A percentile compares a stretch with the other conserved stretches of the same genome.
Evolutionary conservation across 2,888 invertebrate genomes (phyloP).

Genomic region (Dasypolia templi): DNA sequence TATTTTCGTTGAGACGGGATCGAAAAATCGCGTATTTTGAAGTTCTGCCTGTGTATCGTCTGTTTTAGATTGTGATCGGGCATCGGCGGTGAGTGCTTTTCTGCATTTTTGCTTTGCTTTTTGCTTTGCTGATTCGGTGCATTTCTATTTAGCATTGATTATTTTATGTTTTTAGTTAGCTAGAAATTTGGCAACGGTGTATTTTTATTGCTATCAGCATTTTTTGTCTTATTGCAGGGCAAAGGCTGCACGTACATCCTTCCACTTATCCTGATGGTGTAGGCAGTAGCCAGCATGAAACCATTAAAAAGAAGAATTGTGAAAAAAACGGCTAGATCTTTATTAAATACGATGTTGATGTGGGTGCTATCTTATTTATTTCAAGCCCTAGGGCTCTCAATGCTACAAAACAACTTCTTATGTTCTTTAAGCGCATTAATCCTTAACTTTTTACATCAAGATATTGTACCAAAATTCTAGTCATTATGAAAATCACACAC

Average conservation of each 20-base stretch:
- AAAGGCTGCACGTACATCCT: neutral
- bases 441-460: constrained; percentile 5
- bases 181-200: neutral
- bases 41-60: constrained; percentile 7
- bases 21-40: constrained; percentile 15
- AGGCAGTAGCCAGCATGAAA: neutral
- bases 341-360: neutral
- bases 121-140: constrained; percentile 5
- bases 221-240: neutral
- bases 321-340: neutral
- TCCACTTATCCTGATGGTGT: no score
- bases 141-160: neutral
- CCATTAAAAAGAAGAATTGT: neutral
- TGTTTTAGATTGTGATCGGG: neutral
- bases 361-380: neutral
- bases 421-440: constrained; percentile 1
- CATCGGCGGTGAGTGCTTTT: neutral
- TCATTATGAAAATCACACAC: constrained; percentile 34
- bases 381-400: neutral
- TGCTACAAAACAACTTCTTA: neutral
- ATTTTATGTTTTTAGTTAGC: neutral
- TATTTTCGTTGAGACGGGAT: constrained; percentile 11
- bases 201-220: neutral
- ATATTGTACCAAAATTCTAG: constrained; percentile 1
- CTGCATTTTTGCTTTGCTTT: no score